A percentile compares a stretch with the other conserved stretches of the same genome.
These are phyloP conservation scores for Gobio occitaniae DNA, from an alignment of 2,797 vertebrate species.

Conservation along the genomic window DNA sequence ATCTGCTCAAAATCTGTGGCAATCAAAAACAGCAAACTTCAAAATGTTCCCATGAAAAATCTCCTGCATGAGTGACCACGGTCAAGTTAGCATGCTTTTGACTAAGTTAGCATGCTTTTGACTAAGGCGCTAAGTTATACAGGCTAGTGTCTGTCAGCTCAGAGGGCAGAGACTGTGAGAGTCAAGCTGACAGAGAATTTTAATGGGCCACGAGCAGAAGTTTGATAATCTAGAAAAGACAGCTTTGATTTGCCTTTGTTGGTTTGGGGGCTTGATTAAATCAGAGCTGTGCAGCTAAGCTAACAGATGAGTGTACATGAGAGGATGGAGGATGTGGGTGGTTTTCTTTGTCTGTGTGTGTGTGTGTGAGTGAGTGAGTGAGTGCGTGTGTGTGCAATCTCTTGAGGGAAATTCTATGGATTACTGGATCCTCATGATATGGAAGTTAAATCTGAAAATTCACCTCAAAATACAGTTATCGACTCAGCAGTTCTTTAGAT, in stretches of 20 bases:
- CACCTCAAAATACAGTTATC: slow-evolving; percentile 29
- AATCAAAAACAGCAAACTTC: slow-evolving; percentile 4
- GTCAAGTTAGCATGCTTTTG: slow-evolving; percentile 35
- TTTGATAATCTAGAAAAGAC: slow-evolving; percentile 43
- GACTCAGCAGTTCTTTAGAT: slow-evolving; percentile 25
- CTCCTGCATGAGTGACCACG: slow-evolving; percentile 2
- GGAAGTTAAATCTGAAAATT: slow-evolving; percentile 63
- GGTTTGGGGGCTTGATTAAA: slow-evolving; percentile 48
- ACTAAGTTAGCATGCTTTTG: slow-evolving; percentile 31
- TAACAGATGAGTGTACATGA: slow-evolving; percentile 33
- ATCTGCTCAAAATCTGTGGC: background rate
- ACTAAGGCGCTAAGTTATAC: slow-evolving; percentile 11
- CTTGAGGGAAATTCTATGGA: slow-evolving; percentile 56
- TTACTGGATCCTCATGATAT: slow-evolving; percentile 68
- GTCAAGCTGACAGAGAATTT: slow-evolving; percentile 42
- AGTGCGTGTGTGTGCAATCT: slow-evolving; percentile 10
- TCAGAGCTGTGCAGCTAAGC: slow-evolving; percentile 38
- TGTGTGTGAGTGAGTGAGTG: slow-evolving; percentile 27
- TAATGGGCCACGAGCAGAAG: slow-evolving; percentile 40
- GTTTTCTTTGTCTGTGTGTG: slow-evolving; percentile 9
- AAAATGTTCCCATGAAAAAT: slow-evolving; percentile 1
- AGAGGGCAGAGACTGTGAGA: slow-evolving; percentile 26
- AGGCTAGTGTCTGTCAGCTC: slow-evolving; percentile 35
- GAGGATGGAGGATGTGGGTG: slow-evolving; percentile 30
- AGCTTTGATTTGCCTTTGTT: slow-evolving; percentile 49